These are phyloP conservation scores for Rhodeus uyekii DNA, from an alignment of 2,797 vertebrate species.

Conservation along the genomic window DNA sequence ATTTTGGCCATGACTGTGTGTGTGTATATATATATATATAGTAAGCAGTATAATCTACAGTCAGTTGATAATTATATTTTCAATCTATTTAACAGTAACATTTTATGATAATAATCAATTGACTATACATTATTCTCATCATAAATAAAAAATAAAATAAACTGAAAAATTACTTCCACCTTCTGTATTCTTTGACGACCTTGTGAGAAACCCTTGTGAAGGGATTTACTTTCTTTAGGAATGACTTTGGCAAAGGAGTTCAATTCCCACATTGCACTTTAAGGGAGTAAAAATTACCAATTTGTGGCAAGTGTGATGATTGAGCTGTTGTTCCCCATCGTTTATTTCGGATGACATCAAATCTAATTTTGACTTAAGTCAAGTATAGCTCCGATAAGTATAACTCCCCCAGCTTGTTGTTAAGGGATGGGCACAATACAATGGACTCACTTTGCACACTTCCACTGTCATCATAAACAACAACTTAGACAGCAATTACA, in stretches of 20 bases:
- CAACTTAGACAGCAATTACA: conserved; percentile 12
- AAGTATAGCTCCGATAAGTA: not conserved
- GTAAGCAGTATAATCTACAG: not conserved
- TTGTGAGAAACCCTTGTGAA: not conserved
- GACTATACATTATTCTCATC: not conserved
- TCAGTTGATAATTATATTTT: not conserved
- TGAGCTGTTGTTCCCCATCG: not conserved
- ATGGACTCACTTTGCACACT: conserved; percentile 24
- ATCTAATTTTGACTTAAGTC: not conserved
- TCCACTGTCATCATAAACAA: conserved; percentile 43
- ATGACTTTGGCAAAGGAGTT: not conserved
- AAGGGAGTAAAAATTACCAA: not conserved
- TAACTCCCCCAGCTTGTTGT: not conserved
- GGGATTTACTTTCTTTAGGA: not conserved
- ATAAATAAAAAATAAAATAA: not conserved
- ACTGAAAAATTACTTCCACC: not conserved
- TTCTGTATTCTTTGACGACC: not conserved
- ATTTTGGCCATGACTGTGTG: too few species aligned
- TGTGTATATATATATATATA: too few species aligned
- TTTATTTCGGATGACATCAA: not conserved
- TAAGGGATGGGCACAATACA: not conserved
- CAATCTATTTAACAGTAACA: not conserved
- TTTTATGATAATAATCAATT: not conserved
- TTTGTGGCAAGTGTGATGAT: not conserved
- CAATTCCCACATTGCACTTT: not conserved